Base-by-base conservation (phyloP, 2,797 vertebrate genomes). In the Sebastes cheni region DNA sequence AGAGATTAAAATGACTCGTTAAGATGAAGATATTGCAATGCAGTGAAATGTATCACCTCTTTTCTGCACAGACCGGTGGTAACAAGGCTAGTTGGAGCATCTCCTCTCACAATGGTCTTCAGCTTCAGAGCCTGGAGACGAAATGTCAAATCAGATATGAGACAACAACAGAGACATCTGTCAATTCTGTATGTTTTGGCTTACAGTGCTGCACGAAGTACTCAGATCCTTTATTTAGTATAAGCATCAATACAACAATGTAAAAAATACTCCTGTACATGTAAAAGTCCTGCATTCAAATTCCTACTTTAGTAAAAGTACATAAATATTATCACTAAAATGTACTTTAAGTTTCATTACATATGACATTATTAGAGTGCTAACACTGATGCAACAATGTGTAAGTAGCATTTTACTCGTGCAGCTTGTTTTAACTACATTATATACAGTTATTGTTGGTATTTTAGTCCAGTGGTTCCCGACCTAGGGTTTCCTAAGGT, bases 51-150 rank as follows among this genome's bases (percentile, higher is more conserved):
- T 30, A 10, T 96, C 88, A 99, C 98, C 97, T 99, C 98, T 92
- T 97, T 99, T 84, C 97, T 97, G 92, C 95, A 98, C 89, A 98
- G 94, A 88, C 97, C 97, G 2, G 98, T 97, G 29, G 96, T 96
- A 54, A 97, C 97, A 67, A 98, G 91, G 92, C 97, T 97, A 5
- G 97, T 97, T 0, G 98, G 96, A 10, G 97, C 96, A 7, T 99
- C 98, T 10, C 97, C 98, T 96, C 96, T 96, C 67, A 99, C 97
- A 6, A 98, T 96, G 79, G 97, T 99, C 94, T 99, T 99, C 92
- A 99, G 94, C 92, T 99, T 99, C 83, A 99, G 91, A 14, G 98
- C 98, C 98, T 99, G 7, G 85, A 89, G 7, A 87, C 22, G 18
- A 89, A 52, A 76, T 1, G 64, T 42, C 23, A 67, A 39, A 27